Conservation (phyloP, 2,888 invertebrate species). For the Troglohyphantes excavatus region DNA sequence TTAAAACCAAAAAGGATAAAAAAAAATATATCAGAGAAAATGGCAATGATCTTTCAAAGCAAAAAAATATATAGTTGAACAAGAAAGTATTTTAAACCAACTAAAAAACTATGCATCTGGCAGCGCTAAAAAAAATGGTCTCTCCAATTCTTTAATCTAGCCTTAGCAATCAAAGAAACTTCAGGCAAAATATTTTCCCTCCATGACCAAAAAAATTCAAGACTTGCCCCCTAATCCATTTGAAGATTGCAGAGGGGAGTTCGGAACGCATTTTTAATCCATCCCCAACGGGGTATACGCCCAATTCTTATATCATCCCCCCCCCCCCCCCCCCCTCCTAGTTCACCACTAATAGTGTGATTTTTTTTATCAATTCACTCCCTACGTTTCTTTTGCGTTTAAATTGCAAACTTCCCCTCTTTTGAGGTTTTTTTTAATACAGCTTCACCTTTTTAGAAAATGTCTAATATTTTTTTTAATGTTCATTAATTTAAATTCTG, state of each 20-base stretch:
- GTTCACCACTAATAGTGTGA: background rate
- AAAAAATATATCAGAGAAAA: background rate
- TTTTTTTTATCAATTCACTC: background rate
- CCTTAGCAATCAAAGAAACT: background rate
- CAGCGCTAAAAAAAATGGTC: no score
- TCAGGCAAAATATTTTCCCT: background rate
- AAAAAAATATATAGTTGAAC: background rate
- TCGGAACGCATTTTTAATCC: background rate
- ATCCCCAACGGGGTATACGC: background rate
- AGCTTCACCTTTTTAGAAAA: no score
- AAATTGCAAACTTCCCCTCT: background rate
- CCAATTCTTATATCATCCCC: background rate
- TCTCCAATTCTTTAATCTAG: background rate
- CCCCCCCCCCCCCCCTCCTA: background rate
- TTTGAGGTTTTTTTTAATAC: background rate
- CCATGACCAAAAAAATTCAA: background rate
- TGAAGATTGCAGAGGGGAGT: background rate
- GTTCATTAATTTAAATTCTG: background rate
- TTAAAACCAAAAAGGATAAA: no score
- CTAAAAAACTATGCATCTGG: background rate
- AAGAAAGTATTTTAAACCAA: background rate
- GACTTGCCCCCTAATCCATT: background rate
- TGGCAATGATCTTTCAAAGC: background rate
- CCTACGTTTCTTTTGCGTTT: background rate
- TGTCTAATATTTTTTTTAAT: background rate